Evolutionary conservation across 2,113 vertebrate genomes (phyloP).

Genomic region (Agapornis roseicollis): DNA sequence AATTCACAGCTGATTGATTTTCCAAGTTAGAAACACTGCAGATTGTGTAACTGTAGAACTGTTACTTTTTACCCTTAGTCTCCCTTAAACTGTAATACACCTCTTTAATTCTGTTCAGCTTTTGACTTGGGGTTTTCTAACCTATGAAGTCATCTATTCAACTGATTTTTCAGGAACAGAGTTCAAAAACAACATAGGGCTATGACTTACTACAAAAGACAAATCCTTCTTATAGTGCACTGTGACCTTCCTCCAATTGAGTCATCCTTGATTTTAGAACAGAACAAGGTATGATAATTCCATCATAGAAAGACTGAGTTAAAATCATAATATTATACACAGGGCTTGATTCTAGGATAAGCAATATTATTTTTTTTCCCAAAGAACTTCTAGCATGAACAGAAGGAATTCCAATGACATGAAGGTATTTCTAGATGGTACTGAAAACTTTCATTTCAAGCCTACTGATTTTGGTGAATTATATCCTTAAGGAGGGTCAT

Average conservation of each 20-base stretch:
- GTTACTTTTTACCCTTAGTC: not conserved
- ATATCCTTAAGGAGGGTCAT: not conserved
- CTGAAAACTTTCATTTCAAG: not conserved
- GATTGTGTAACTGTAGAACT: not conserved
- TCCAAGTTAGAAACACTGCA: not conserved
- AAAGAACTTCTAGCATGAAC: not conserved
- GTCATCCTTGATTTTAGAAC: not conserved
- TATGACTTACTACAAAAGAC: not conserved
- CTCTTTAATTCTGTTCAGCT: not conserved
- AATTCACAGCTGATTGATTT: not conserved
- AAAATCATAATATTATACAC: not conserved
- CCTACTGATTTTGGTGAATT: not conserved
- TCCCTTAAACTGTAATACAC: not conserved
- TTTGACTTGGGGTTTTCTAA: not conserved
- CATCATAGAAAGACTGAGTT: not conserved
- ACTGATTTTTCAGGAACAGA: not conserved
- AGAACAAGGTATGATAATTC: not conserved
- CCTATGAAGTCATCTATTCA: not conserved
- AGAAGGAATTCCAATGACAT: not conserved
- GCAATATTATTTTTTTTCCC: not conserved
- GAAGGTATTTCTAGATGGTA: not conserved
- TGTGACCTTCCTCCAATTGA: not conserved
- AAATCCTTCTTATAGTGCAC: not conserved
- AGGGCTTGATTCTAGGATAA: not conserved
- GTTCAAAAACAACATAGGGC: not conserved